Evolutionary conservation across 2,797 vertebrate genomes (phyloP).

Genomic region (Serranus cabrilla): DNA sequence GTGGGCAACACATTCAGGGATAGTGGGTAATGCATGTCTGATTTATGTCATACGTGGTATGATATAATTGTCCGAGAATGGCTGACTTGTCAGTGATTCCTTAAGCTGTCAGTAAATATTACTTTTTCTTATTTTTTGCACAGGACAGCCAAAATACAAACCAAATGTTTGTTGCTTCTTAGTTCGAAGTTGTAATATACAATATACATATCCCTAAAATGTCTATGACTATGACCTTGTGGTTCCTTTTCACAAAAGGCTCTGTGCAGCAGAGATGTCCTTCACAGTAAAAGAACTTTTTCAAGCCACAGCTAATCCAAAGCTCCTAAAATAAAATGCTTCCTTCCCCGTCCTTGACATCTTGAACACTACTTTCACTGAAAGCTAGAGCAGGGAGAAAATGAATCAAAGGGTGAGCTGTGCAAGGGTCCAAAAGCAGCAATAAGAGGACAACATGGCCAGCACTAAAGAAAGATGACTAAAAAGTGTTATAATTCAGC

Average conservation of each 20-base stretch:
- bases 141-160: not conserved
- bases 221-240: not conserved
- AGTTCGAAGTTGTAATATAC: not conserved
- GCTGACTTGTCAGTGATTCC: not conserved
- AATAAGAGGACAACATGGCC: no score
- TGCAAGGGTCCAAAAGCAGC: no score
- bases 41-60: not conserved
- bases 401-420: no score
- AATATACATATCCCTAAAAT: no score
- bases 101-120: no score
- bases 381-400: no score
- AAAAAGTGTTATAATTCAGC: constrained; percentile 36
- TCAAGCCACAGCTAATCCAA: constrained; percentile 18
- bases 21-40: not conserved
- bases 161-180: not conserved
- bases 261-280: constrained; percentile 17
- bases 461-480: constrained; percentile 15
- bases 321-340: constrained; percentile 26
- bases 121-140: no score
- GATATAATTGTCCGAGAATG: not conserved
- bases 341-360: constrained; percentile 32
- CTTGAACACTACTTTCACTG: constrained; percentile 1
- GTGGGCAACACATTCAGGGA: not conserved
- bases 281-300: constrained; percentile 33
- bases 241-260: constrained; percentile 12